Evolutionary conservation across 2,113 vertebrate genomes (phyloP), one percentile per base, ranked within the genome.

Genomic region (Trematocara nigrifrons): DNA sequence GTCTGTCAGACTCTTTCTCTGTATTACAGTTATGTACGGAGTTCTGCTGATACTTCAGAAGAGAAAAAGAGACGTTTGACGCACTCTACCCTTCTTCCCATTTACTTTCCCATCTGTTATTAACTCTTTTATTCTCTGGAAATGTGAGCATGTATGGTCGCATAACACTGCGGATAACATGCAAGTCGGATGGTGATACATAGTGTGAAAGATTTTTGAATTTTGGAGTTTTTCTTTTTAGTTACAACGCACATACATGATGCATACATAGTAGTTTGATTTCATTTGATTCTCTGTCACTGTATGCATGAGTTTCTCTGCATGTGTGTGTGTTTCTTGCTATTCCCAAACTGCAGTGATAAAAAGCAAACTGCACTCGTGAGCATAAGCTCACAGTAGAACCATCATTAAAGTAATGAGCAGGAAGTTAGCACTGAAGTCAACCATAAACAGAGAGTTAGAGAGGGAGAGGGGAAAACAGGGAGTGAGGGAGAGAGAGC

Each of bases 321-420:
- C 79, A 45, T 61, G 38, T 54, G 38, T 71, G 38, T 57, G 81
- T 61, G 26, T 82, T 91, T 87, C 74, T 45, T 26, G 79, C 85
- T 86, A 77, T 89, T 94, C 89, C 91, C 91, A 85, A 87, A 92
- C 74, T 88, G 86, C 80, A 77, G 82, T 20, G 87, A 85, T 89
- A 86, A 91, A 93, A 94, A 81, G 90, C 91, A 91, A 88, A 91
- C 81, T 87, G 89, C 91, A 86, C 82, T 94, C 29, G 29, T 54
- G 90, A 94, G 91, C 93, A 93, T 89, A 81, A 88, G 86, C 91
- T 87, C 82, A 84, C 83, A 85, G 89, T 52, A 83, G 89, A 92
- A 66, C 90, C 93, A 91, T 94, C 92, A 95, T 95, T 94, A 95
- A 94, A 94, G 88, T 94, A 95, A 95, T 94, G 94, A 94, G 92